Conservation (phyloP, 37 sponge, comb jelly and placozoan species). For the Haliclona indistincta region DNA sequence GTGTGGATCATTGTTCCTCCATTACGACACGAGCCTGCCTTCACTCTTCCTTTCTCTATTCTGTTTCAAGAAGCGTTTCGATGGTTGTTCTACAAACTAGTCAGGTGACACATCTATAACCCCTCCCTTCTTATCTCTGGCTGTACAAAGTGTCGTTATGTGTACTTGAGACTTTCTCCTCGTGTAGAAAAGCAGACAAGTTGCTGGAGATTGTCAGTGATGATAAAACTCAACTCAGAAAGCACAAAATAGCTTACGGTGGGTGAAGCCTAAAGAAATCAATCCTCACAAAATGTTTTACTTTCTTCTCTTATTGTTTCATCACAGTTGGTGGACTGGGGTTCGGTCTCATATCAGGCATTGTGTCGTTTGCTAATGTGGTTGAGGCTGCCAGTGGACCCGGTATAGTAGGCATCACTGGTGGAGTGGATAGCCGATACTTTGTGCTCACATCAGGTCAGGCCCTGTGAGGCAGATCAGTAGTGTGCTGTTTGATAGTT, state of each 20-base stretch:
- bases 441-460: slow-evolving; percentile 52
- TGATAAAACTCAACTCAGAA: slow-evolving; percentile 57
- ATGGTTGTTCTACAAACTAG: slow-evolving; percentile 41
- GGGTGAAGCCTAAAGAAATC: not conserved
- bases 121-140: too few relatives aligned
- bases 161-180: not conserved
- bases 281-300: not conserved
- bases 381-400: slow-evolving; percentile 53
- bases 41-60: slow-evolving; percentile 71
- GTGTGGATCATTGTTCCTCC: slow-evolving; percentile 61
- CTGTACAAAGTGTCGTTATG: not conserved
- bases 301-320: not conserved
- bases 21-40: slow-evolving; percentile 36
- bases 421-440: slow-evolving; percentile 13
- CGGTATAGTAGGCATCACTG: slow-evolving; percentile 40
- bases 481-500: not conserved
- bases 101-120: slow-evolving; percentile 59
- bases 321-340: slow-evolving; percentile 70
- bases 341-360: slow-evolving; percentile 61
- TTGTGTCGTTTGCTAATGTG: slow-evolving; percentile 56
- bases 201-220: slow-evolving; percentile 67
- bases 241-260: slow-evolving; percentile 79
- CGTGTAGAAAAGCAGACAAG: slow-evolving; percentile 56
- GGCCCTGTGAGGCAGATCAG: not conserved
- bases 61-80: slow-evolving; percentile 76